These are phyloP conservation scores for Parnassius orleans DNA, from an alignment of 2,888 invertebrate species.

Conservation along the genomic window DNA sequence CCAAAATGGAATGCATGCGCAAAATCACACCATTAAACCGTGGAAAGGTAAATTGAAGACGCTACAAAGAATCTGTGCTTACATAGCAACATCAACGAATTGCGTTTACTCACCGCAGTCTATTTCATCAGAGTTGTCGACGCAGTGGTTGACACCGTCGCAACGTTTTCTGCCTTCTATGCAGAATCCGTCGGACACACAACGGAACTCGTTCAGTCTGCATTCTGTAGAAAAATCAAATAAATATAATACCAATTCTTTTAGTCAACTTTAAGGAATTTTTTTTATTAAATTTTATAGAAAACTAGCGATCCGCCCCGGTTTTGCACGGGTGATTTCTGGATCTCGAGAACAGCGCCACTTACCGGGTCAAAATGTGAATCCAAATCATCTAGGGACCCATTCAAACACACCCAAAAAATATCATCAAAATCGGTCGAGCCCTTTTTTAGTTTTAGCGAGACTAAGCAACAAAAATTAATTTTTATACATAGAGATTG, in stretches of 20 bases:
- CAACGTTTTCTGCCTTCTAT: slow-evolving; percentile 79
- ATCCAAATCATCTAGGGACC: too few relatives aligned
- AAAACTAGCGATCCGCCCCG: too few relatives aligned
- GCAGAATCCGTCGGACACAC: slow-evolving; percentile 82
- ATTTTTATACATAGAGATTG: too few relatives aligned
- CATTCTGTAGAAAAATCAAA: slow-evolving; percentile 46
- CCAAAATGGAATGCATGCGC: slow-evolving; percentile 49
- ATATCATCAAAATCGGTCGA: too few relatives aligned
- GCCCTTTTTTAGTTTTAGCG: too few relatives aligned
- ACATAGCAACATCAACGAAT: background rate
- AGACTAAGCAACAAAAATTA: too few relatives aligned
- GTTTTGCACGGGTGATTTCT: too few relatives aligned
- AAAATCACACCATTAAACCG: slow-evolving; percentile 30
- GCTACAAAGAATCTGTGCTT: background rate
- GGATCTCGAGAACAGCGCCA: too few relatives aligned
- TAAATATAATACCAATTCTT: background rate
- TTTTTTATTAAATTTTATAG: background rate
- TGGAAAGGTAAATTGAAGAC: background rate
- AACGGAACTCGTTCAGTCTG: slow-evolving; percentile 78
- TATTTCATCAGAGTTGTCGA: slow-evolving; percentile 83
- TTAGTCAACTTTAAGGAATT: background rate
- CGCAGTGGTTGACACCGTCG: slow-evolving; percentile 76
- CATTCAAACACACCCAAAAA: too few relatives aligned
- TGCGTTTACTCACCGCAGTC: slow-evolving; percentile 67
- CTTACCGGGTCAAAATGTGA: too few relatives aligned